These are phyloP conservation scores for Homarus americanus DNA, from an alignment of 1,140 invertebrate genomes.

Conservation along the genomic window DNA sequence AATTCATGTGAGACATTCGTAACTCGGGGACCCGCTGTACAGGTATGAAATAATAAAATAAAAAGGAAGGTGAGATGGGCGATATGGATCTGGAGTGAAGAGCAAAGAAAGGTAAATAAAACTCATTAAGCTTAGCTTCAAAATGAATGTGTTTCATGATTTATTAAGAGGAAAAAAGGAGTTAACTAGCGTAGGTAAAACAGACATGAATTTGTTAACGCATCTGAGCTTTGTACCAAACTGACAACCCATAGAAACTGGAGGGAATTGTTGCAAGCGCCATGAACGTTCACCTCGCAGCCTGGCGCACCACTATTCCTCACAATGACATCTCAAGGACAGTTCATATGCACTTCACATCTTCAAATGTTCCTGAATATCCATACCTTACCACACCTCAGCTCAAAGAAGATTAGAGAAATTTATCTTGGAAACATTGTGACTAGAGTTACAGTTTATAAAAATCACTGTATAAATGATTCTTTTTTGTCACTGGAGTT, in stretches of 20 bases:
- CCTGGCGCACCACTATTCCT: not conserved
- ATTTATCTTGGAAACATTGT: not conserved
- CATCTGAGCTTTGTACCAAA: slow-evolving; percentile 68
- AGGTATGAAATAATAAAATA: too few relatives aligned
- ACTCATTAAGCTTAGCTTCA: slow-evolving; percentile 17
- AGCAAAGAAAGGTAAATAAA: not conserved
- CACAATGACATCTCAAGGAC: not conserved
- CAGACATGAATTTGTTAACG: slow-evolving; percentile 58
- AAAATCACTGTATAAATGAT: not conserved
- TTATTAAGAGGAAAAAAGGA: slow-evolving; percentile 64
- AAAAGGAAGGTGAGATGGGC: too few relatives aligned
- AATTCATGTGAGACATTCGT: too few relatives aligned
- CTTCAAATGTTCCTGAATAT: not conserved
- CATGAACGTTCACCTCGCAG: slow-evolving; percentile 1
- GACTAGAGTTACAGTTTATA: not conserved
- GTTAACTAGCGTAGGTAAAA: slow-evolving; percentile 59
- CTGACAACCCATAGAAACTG: slow-evolving; percentile 71
- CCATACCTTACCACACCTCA: not conserved
- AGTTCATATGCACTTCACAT: not conserved
- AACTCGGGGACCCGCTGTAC: too few relatives aligned
- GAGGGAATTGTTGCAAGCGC: slow-evolving; percentile 61
- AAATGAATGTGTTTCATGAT: slow-evolving; percentile 68
- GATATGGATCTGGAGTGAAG: too few relatives aligned
- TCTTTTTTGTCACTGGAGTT: not conserved
- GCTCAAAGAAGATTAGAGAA: not conserved